Percentiles rank a stretch among this genome's conserved stretches.
phyloP scores from a whole-genome alignment of 2,797 vertebrate species.

The Enteromius paludinosus region DNA sequence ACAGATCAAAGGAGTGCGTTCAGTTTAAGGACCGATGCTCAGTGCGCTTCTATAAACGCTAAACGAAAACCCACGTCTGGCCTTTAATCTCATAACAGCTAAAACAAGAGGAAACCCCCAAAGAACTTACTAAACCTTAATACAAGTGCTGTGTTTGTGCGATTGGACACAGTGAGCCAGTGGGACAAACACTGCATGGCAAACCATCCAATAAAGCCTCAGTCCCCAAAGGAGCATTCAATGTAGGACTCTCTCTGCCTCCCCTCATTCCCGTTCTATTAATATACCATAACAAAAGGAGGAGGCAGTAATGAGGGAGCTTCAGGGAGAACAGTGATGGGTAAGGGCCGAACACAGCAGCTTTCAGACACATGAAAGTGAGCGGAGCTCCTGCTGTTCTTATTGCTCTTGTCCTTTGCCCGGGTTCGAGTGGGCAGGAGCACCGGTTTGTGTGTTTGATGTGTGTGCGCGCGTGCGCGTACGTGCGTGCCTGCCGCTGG shows the following conservation, averaged over 20 bases:
- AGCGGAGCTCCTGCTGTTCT: conserved; percentile 45
- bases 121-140: background rate
- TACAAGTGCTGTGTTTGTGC: conserved; percentile 9
- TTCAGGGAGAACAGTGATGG: conserved; percentile 69
- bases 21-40: conserved; percentile 52
- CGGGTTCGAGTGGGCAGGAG: conserved; percentile 47
- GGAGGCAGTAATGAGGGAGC: conserved; percentile 74
- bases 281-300: conserved; percentile 78
- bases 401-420: conserved; percentile 60
- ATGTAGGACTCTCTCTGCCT: conserved; percentile 76
- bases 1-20: conserved; percentile 56
- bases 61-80: conserved; percentile 39
- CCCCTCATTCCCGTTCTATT: conserved; percentile 75
- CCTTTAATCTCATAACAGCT: conserved; percentile 31
- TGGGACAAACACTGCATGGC: conserved; percentile 64
- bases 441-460: conserved; percentile 34
- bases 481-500: background rate
- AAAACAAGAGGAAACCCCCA: conserved; percentile 3
- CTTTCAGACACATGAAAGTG: conserved; percentile 38
- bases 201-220: conserved; percentile 71
- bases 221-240: conserved; percentile 72
- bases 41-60: conserved; percentile 43
- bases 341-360: conserved; percentile 58
- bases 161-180: conserved; percentile 10
- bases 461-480: background rate